Base-by-base conservation (phyloP, 2,797 vertebrate species). In the Spizella passerina region DNA sequence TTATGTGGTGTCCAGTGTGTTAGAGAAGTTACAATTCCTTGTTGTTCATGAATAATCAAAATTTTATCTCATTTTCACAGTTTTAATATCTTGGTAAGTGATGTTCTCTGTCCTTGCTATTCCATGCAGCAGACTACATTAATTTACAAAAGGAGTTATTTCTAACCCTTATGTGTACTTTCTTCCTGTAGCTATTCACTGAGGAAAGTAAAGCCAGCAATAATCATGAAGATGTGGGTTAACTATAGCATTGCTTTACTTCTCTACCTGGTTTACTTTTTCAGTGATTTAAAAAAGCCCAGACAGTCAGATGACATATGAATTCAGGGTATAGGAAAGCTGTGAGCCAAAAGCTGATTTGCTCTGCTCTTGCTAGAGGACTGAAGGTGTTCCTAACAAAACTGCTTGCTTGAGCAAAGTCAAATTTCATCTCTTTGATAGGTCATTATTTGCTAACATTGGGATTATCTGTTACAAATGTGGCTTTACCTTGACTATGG, bases 21-120 rank as follows among this genome's bases (percentile, higher is more conserved):
- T 82, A 43, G n/a, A 79, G 64, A 66, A 88, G 22, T 38, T 78
- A 60, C 14, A 20, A 20, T 87, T 76, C 0, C 0, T 61, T 88
- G 32, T 21, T 86, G 11, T 57, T 50, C 12, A 2, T 63, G 44
- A 83, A 56, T 91, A 91, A 65, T 47, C 86, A 47, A 44, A 30
- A 9, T 52, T 71, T 63, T 56, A 32, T 76, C 22, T 77, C 13
- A 6, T 52, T 91, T 90, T 56, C 82, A 69, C 61, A 93, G 16
- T 68, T 83, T 91, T 80, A 50, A 88, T 69, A 39, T 81, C 21
- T 60, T 78, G 64, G 32, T 64, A 68, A 86, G 49, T 53, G 14
- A 4, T 78, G 24, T 90, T 18, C 21, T 85, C n/a, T 41, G 12
- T 66, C 50, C n/a, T 90, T 86, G 8, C 49, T 85, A 57, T 55